Conservation (phyloP, 2,797 vertebrate species). For the Heteromormyrus szaboi region DNA sequence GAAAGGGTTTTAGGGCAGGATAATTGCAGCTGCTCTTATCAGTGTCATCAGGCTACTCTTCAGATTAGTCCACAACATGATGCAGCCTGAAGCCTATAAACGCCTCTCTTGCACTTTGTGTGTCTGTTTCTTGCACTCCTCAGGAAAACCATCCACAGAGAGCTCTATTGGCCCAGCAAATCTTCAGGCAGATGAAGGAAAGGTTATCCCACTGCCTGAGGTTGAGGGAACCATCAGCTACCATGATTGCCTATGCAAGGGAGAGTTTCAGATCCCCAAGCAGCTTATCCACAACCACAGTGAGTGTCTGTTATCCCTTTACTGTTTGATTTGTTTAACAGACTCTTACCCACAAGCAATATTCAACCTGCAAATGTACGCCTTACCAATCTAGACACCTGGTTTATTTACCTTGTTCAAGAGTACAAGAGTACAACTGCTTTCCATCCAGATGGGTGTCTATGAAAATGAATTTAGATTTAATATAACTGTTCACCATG, state of each 20-base stretch:
- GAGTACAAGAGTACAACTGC: not conserved
- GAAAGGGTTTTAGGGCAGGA: not conserved
- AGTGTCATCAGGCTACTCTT: not conserved
- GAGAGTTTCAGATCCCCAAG: conserved; percentile 82
- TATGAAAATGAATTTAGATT: not conserved
- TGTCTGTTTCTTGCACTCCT: not conserved
- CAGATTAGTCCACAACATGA: not conserved
- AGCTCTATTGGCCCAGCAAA: conserved; percentile 86
- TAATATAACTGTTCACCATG: not conserved
- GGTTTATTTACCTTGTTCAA: not conserved
- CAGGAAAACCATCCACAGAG: conserved; percentile 90
- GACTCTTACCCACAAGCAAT: not conserved
- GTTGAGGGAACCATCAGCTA: conserved; percentile 84
- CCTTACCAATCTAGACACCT: not conserved
- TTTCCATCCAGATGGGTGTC: not conserved
- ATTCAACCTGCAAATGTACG: not conserved
- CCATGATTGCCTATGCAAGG: conserved; percentile 83
- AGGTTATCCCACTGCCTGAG: conserved; percentile 89
- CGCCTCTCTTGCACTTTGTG: not conserved
- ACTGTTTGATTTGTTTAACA: not conserved
- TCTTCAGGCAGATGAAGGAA: conserved; percentile 89
- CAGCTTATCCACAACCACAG: conserved; percentile 87
- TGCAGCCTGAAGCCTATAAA: not conserved
- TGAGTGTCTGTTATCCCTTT: not conserved
- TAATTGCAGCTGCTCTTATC: not conserved